Evolutionary conservation across 2,888 invertebrate genomes (phyloP).

Genomic region (Mycogona germanica): DNA sequence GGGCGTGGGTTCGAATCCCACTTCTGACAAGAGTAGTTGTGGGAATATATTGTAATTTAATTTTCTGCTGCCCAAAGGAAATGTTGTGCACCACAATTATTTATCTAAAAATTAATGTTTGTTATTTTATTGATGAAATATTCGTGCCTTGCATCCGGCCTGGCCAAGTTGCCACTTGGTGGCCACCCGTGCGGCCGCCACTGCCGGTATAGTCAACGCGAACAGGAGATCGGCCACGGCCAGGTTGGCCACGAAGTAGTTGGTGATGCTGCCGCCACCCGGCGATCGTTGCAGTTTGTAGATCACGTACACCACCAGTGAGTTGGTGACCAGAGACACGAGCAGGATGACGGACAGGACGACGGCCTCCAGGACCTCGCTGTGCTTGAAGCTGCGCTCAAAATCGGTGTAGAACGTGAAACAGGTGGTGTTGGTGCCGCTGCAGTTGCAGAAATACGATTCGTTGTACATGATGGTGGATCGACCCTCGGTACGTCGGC

Average conservation of each 20-base stretch:
- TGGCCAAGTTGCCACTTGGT: constrained; percentile 8
- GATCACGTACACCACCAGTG: neutral
- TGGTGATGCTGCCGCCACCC: constrained; percentile 1
- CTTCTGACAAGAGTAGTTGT: no score
- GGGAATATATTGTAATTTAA: no score
- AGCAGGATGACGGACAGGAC: constrained; percentile 1
- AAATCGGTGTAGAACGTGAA: constrained; percentile 17
- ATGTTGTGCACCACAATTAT: no score
- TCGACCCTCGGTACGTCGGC: no score
- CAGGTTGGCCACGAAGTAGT: constrained; percentile 13
- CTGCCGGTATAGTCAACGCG: constrained; percentile 5
- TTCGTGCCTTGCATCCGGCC: neutral
- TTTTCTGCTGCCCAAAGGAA: no score
- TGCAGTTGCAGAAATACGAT: neutral
- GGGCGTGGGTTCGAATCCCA: no score
- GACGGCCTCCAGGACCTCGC: constrained; percentile 1
- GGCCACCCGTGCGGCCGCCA: constrained; percentile 1
- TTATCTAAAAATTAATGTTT: no score
- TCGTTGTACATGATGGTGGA: no score
- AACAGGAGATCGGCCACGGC: constrained; percentile 10
- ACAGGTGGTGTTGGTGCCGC: neutral
- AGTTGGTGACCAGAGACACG: constrained; percentile 5
- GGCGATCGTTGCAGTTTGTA: neutral
- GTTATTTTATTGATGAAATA: no score
- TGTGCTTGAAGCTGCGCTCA: neutral